Evolutionary conservation across 2,113 vertebrate species (phyloP).

Genomic region (Myotis davidii): DNA sequence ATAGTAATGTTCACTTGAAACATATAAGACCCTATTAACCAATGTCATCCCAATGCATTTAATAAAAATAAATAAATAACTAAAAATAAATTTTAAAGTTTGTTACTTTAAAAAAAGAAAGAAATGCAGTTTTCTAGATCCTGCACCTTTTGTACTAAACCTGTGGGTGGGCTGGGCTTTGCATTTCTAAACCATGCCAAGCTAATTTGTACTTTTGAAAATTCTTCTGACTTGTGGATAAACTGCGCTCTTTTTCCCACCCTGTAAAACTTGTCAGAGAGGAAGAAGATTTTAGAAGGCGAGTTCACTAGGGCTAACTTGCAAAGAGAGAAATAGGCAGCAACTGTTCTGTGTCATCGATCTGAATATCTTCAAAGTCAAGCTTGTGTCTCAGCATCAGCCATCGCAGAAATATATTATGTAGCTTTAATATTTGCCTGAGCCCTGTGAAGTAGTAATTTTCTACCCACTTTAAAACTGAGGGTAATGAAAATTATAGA

Average conservation of each 20-base stretch:
- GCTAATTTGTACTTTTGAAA: not conserved
- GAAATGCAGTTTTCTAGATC: slow-evolving; percentile 6
- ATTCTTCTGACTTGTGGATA: not conserved
- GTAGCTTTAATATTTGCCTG: slow-evolving; percentile 3
- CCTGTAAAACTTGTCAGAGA: not conserved
- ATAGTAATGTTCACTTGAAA: not conserved
- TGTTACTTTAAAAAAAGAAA: not conserved
- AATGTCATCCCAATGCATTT: not conserved
- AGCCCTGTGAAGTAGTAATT: slow-evolving; percentile 38
- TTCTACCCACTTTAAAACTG: slow-evolving; percentile 55
- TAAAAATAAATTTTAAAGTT: not conserved
- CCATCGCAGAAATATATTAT: not conserved
- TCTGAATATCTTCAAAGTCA: not conserved
- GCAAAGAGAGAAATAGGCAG: not conserved
- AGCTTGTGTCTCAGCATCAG: not conserved
- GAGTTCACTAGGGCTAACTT: not conserved
- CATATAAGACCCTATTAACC: not conserved
- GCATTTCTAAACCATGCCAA: not conserved
- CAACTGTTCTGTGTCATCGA: not conserved
- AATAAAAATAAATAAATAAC: not conserved
- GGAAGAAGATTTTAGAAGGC: not conserved
- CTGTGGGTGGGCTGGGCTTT: not conserved
- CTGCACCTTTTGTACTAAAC: rapidly evolving
- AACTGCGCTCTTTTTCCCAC: not conserved
- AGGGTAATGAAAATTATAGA: slow-evolving; percentile 67